Conservation (phyloP, 2,113 vertebrate species). For the Hemibagrus wyckioides region DNA sequence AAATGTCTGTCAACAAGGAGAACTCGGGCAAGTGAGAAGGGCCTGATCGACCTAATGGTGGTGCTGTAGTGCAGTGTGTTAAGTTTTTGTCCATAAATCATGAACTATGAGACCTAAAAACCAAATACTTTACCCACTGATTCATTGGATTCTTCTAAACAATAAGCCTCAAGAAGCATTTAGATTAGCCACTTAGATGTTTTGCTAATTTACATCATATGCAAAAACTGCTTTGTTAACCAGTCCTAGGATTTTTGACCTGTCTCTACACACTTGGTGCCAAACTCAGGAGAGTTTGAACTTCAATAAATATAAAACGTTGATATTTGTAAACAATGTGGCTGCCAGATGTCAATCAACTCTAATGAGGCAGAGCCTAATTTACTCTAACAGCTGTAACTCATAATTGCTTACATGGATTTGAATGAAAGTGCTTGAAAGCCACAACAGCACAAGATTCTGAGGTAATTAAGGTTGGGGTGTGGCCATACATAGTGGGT, state of each 20-base stretch:
- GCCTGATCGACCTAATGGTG: background rate
- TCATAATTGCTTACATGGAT: background rate
- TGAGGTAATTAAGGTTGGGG: background rate
- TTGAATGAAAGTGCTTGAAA: background rate
- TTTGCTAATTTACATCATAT: too few relatives aligned
- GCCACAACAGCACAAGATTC: background rate
- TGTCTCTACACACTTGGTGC: background rate
- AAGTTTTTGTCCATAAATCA: background rate
- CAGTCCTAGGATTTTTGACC: background rate
- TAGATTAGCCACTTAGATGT: background rate
- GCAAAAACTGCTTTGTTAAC: background rate
- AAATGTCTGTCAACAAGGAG: too few relatives aligned
- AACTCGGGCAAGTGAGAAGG: too few relatives aligned
- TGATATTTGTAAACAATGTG: background rate
- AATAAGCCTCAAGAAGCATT: background rate
- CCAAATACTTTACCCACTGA: background rate
- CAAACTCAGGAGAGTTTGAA: background rate
- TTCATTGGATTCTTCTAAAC: background rate
- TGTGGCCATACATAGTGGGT: background rate
- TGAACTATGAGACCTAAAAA: background rate
- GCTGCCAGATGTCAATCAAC: background rate
- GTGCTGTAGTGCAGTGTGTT: background rate
- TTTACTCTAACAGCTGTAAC: background rate
- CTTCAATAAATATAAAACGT: too few relatives aligned
- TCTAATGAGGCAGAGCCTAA: background rate